A percentile compares a stretch with the other conserved stretches of the same genome.
Evolutionary conservation across 2,797 vertebrate species (phyloP).

Genomic region (Myripristis murdjan): DNA sequence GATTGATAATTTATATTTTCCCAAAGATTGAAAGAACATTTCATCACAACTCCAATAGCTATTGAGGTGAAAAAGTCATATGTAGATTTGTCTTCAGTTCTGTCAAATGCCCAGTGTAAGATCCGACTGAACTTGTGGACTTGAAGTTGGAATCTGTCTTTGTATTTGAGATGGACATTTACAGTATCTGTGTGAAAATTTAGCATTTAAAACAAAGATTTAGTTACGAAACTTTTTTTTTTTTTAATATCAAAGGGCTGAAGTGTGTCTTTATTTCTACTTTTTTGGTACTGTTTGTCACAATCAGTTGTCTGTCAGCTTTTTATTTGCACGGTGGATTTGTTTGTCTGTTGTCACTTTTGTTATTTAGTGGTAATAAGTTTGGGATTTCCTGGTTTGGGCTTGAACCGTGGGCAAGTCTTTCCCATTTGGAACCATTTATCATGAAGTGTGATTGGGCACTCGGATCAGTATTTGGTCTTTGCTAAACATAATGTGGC

Average conservation of each 20-base stretch:
- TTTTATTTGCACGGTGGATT: slow-evolving; percentile 67
- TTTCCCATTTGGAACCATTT: slow-evolving; percentile 42
- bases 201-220: slow-evolving; percentile 33
- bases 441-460: slow-evolving; percentile 42
- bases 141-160: slow-evolving; percentile 59
- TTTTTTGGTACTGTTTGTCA: slow-evolving; percentile 83
- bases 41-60: slow-evolving; percentile 29
- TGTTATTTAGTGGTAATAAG: slow-evolving; percentile 53
- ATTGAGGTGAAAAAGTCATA: slow-evolving; percentile 6
- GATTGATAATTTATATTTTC: slow-evolving; percentile 37
- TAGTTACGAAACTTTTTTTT: slow-evolving; percentile 55
- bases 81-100: slow-evolving; percentile 18
- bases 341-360: slow-evolving; percentile 56
- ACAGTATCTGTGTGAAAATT: slow-evolving; percentile 39
- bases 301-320: slow-evolving; percentile 66
- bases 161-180: slow-evolving; percentile 74
- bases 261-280: slow-evolving; percentile 74
- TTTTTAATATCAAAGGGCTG: slow-evolving; percentile 84
- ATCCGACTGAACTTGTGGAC: slow-evolving; percentile 29
- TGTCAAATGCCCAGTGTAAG: slow-evolving; percentile 40
- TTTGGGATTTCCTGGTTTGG: slow-evolving; percentile 50
- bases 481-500: slow-evolving; percentile 39
- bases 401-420: slow-evolving; percentile 73
- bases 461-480: slow-evolving; percentile 46
- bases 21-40: slow-evolving; percentile 66